Evolutionary conservation across 2,888 invertebrate genomes (phyloP).

Genomic region (Eristalis pertinax): DNA sequence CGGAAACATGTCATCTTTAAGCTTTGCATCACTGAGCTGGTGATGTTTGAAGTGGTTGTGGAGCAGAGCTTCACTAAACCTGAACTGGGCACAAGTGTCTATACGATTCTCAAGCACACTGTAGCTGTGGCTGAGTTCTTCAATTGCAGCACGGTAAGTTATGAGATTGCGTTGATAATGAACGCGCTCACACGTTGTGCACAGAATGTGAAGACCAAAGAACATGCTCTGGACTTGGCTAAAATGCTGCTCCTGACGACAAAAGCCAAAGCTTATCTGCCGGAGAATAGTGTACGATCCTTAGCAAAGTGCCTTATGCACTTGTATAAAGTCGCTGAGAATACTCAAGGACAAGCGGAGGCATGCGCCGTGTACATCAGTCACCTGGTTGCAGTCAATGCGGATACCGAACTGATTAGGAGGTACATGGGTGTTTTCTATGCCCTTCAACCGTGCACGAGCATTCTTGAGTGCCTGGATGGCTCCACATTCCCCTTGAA

Average conservation of each 20-base stretch:
- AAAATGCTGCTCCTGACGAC: slow-evolving; percentile 73
- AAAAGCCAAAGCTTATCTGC: slow-evolving; percentile 73
- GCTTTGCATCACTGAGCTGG: slow-evolving; percentile 73
- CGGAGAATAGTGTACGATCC: slow-evolving; percentile 64
- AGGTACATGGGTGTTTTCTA: slow-evolving; percentile 75
- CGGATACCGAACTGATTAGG: slow-evolving; percentile 53
- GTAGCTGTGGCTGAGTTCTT: slow-evolving; percentile 75
- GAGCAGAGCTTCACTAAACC: slow-evolving; percentile 33
- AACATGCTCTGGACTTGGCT: slow-evolving; percentile 72
- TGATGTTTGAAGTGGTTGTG: slow-evolving; percentile 38
- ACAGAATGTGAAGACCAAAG: slow-evolving; percentile 46
- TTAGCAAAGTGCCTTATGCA: slow-evolving; percentile 73
- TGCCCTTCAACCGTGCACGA: slow-evolving; percentile 45
- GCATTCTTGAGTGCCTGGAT: slow-evolving; percentile 37
- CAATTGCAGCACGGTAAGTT: slow-evolving; percentile 73
- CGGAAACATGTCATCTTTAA: slow-evolving; percentile 76
- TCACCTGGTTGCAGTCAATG: slow-evolving; percentile 52
- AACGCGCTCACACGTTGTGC: slow-evolving; percentile 63
- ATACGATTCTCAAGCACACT: slow-evolving; percentile 73
- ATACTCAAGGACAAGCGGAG: slow-evolving; percentile 59
- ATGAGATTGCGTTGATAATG: slow-evolving; percentile 64
- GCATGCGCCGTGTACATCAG: slow-evolving; percentile 73
- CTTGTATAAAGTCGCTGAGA: slow-evolving; percentile 73
- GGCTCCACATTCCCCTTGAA: slow-evolving; percentile 74
- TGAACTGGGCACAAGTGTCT: slow-evolving; percentile 34